A percentile compares a stretch with the other conserved stretches of the same genome.
Conservation (phyloP, 2,888 invertebrate species). For the Cataglyphis rosenhaueri region DNA sequence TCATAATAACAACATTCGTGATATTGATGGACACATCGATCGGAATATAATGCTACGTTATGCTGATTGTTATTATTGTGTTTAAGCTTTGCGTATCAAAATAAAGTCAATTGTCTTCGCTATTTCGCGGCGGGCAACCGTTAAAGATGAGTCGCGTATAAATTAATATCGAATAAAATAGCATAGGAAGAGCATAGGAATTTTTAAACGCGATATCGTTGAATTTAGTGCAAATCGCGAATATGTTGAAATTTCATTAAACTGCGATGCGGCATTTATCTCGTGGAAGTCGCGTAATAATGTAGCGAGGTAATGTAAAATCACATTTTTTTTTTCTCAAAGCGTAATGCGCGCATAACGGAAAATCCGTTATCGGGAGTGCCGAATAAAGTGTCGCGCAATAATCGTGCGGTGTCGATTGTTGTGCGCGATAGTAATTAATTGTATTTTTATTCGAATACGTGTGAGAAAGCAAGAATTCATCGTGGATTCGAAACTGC, state of each 20-base stretch:
- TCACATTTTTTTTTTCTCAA: neutral
- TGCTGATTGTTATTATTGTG: neutral
- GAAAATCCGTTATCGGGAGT: neutral
- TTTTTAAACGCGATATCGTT: neutral
- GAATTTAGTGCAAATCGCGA: neutral
- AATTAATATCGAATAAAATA: neutral
- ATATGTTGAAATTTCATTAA: neutral
- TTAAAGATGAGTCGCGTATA: neutral
- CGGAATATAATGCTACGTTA: neutral
- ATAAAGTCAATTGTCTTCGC: neutral
- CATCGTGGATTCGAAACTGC: neutral
- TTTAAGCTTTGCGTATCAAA: neutral
- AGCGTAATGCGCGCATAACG: neutral
- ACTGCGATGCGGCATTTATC: neutral
- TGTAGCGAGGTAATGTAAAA: neutral
- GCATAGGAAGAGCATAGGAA: neutral
- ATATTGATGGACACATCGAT: neutral
- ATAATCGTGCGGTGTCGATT: neutral
- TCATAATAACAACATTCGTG: neutral
- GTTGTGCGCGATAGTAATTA: neutral
- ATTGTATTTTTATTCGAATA: neutral
- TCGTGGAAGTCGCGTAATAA: neutral
- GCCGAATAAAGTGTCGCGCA: neutral
- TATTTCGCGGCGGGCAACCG: neutral
- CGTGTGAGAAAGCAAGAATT: neutral